A percentile compares a stretch with the other conserved stretches of the same genome.
Conservation (phyloP, 2,888 invertebrate species). For the Xanthostigma xanthostigma region DNA sequence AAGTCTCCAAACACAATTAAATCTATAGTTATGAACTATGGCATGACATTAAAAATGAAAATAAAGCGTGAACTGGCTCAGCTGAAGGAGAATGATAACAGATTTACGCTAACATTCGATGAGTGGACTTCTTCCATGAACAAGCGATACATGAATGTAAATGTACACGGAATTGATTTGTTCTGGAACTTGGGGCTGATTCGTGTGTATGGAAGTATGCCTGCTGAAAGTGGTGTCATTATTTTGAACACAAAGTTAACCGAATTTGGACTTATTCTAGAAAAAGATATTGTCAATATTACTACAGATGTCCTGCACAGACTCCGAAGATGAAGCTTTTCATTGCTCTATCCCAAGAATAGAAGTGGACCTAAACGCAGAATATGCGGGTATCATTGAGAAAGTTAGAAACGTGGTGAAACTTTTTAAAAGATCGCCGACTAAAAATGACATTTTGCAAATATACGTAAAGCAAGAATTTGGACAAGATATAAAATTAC, state of each 20-base stretch:
- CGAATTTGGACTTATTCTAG: slow-evolving; percentile 14
- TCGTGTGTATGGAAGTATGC: slow-evolving; percentile 15
- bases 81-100: not conserved
- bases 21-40: slow-evolving; percentile 12
- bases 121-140: slow-evolving; percentile 13
- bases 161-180: slow-evolving; percentile 2
- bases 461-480: slow-evolving; percentile 5
- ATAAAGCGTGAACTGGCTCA: slow-evolving; percentile 5
- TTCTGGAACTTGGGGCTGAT: slow-evolving; percentile 13
- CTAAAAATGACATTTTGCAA: slow-evolving; percentile 8
- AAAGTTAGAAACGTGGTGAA: slow-evolving; percentile 10
- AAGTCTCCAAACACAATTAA: slow-evolving; percentile 10
- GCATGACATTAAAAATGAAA: slow-evolving; percentile 4
- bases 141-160: slow-evolving; percentile 7
- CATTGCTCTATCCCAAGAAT: slow-evolving; percentile 3
- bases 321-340: slow-evolving; percentile 7
- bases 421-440: slow-evolving; percentile 4
- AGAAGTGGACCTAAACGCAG: slow-evolving; percentile 8
- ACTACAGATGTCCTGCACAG: slow-evolving; percentile 15
- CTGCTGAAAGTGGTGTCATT: slow-evolving; percentile 12
- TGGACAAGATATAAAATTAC: slow-evolving; percentile 6
- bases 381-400: slow-evolving; percentile 10
- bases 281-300: slow-evolving; percentile 16
- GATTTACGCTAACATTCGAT: not conserved
- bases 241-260: slow-evolving; percentile 11